Evolutionary conservation across 2,113 vertebrate species (phyloP).

Genomic region (Callipepla californica): DNA sequence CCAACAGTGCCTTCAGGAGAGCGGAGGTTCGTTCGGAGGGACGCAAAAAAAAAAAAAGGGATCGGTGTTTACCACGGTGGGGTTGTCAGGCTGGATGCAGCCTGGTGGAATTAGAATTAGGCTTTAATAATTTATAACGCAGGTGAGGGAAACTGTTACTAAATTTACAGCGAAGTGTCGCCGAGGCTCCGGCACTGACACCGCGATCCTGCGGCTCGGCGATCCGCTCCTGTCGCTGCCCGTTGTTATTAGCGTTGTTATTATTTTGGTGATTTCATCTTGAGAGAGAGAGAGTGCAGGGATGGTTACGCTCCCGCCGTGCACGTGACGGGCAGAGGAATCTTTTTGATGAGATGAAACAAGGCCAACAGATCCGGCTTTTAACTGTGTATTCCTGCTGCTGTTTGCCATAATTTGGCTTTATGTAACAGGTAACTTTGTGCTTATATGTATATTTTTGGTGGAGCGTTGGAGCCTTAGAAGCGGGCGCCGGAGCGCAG

Average conservation of each 20-base stretch:
- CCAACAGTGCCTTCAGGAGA: background rate
- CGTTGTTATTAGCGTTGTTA: background rate
- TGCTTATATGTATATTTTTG: background rate
- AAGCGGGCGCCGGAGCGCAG: conserved; percentile 50
- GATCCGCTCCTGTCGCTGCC: conserved; percentile 48
- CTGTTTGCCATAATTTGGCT: conserved; percentile 45
- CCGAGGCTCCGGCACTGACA: conserved; percentile 62
- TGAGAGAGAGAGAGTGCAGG: background rate
- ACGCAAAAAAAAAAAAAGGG: background rate
- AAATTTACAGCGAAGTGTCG: conserved; percentile 73
- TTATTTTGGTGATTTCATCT: conserved; percentile 28
- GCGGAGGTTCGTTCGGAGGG: conserved; percentile 5
- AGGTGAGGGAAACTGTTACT: conserved; percentile 67
- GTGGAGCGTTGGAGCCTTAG: conserved; percentile 38
- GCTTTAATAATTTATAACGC: conserved; percentile 73
- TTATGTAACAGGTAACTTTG: conserved; percentile 63
- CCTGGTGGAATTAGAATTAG: conserved; percentile 71
- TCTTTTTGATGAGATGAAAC: conserved; percentile 1
- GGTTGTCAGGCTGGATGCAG: conserved; percentile 58
- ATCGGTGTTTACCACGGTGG: conserved; percentile 63
- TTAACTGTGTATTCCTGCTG: conserved; percentile 19
- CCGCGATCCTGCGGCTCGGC: conserved; percentile 71
- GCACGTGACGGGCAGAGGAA: conserved; percentile 37
- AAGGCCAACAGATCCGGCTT: conserved; percentile 8
- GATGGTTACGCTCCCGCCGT: conserved; percentile 36